Conservation (phyloP, 2,113 vertebrate genomes). For the Rhipidura dahli region DNA sequence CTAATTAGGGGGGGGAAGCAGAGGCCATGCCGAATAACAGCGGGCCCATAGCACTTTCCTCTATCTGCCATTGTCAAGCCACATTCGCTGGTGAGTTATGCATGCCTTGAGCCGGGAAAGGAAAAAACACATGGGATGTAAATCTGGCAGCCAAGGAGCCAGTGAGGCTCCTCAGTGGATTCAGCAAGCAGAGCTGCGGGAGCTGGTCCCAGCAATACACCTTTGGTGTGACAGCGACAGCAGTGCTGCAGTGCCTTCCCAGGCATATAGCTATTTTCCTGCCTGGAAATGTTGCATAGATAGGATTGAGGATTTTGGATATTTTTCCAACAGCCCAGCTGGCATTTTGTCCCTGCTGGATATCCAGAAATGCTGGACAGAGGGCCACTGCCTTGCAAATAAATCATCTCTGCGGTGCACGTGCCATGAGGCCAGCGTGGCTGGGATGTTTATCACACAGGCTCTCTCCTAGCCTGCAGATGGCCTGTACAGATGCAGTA, state of each 20-base stretch:
- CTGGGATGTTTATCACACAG: neutral
- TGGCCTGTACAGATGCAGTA: conserved; percentile 38
- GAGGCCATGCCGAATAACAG: neutral
- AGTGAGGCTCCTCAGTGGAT: neutral
- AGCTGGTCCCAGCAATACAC: neutral
- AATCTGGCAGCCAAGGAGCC: neutral
- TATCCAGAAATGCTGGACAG: neutral
- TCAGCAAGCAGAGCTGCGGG: neutral
- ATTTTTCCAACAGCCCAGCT: neutral
- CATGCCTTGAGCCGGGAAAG: neutral
- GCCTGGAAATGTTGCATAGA: neutral
- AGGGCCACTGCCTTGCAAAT: neutral
- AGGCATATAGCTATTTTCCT: neutral
- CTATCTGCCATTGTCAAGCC: neutral
- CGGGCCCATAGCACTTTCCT: neutral
- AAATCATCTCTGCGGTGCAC: neutral
- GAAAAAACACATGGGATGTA: neutral
- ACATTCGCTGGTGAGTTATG: neutral
- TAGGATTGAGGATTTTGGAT: neutral
- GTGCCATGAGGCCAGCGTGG: neutral
- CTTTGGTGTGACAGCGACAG: neutral
- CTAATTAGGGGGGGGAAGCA: neutral
- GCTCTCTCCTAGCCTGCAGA: conserved; percentile 8
- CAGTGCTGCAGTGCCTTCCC: neutral
- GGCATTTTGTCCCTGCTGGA: neutral